These are phyloP conservation scores for Idaea biselata DNA, from an alignment of 2,888 invertebrate species.

Conservation along the genomic window DNA sequence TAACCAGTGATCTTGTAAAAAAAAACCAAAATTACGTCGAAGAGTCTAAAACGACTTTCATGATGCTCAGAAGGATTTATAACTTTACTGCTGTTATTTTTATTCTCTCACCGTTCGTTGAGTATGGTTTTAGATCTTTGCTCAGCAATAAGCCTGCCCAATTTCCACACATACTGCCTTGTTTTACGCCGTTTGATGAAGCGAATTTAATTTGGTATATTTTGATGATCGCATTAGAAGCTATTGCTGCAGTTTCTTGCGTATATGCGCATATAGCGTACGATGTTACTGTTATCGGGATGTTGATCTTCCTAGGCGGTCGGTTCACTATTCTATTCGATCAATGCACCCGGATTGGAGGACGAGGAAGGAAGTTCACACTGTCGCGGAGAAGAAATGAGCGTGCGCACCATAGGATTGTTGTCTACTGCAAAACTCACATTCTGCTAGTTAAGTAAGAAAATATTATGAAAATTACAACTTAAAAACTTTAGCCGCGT, in stretches of 20 bases:
- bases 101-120: constrained; percentile 55
- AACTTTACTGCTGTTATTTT: constrained; percentile 46
- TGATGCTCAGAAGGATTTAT: constrained; percentile 47
- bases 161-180: constrained; percentile 58
- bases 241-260: constrained; percentile 48
- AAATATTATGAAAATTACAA: not conserved
- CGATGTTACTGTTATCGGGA: constrained; percentile 51
- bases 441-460: constrained; percentile 50
- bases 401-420: constrained; percentile 53
- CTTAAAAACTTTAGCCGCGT: too few species aligned
- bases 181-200: constrained; percentile 51
- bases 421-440: constrained; percentile 48
- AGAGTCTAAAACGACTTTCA: constrained; percentile 39
- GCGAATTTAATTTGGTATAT: constrained; percentile 41
- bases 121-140: constrained; percentile 36
- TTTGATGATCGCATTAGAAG: constrained; percentile 42
- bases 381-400: constrained; percentile 41
- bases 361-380: constrained; percentile 36
- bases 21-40: constrained; percentile 42
- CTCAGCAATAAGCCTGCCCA: constrained; percentile 21
- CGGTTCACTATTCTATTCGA: constrained; percentile 51
- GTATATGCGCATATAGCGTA: constrained; percentile 55
- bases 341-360: constrained; percentile 51
- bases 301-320: constrained; percentile 62
- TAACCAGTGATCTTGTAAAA: constrained; percentile 12